A percentile compares a stretch with the other conserved stretches of the same genome.
These are phyloP conservation scores for Mandrillus leucophaeus DNA, from an alignment of 2,113 vertebrate species.

Conservation along the genomic window DNA sequence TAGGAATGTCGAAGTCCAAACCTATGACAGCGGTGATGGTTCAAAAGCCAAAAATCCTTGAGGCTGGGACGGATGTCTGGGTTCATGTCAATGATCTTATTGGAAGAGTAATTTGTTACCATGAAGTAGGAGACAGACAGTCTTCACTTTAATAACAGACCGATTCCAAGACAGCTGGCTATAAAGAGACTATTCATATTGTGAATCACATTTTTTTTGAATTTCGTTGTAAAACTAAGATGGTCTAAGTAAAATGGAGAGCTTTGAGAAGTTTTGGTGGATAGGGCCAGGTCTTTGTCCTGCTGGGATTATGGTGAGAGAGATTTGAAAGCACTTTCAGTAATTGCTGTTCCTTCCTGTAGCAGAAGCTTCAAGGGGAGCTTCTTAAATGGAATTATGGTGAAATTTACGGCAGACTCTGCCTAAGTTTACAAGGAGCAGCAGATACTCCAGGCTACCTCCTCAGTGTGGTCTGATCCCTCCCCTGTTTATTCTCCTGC, in stretches of 20 bases:
- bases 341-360: constrained; percentile 12
- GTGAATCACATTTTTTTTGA: not conserved
- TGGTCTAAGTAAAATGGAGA: not conserved
- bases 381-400: not conserved
- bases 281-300: not conserved
- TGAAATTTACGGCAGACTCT: not conserved
- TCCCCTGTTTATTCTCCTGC: not conserved
- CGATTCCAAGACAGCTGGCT: not conserved
- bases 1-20: not conserved
- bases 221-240: constrained; percentile 6
- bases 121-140: not conserved
- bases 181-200: not conserved
- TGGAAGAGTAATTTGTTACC: not conserved
- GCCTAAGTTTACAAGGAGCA: too few relatives aligned
- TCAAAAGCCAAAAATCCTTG: not conserved
- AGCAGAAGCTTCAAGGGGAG: not conserved
- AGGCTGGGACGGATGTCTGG: not conserved
- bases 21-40: fast-evolving
- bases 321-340: not conserved
- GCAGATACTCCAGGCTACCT: not conserved
- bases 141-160: not conserved
- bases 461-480: not conserved
- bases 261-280: constrained; percentile 23
- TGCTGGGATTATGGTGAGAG: not conserved
- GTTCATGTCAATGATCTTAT: not conserved